Evolutionary conservation across 2,888 invertebrate genomes (phyloP).

Genomic region (Nesidiocoris tenuis): DNA sequence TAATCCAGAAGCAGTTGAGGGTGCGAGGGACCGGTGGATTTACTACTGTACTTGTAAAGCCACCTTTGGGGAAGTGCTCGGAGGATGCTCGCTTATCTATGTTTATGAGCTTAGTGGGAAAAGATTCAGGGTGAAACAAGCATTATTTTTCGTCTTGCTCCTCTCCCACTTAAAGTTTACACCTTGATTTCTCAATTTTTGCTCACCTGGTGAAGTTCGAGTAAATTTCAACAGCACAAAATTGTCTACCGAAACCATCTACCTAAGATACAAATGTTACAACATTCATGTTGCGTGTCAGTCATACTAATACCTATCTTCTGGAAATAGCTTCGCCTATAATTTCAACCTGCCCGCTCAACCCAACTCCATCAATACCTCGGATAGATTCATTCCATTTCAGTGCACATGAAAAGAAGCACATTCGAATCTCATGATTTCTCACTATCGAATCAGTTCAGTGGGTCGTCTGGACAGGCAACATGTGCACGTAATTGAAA

Average conservation of each 20-base stretch:
- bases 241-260: too few relatives aligned
- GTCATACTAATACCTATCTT: too few relatives aligned
- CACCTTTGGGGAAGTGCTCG: not conserved
- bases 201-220: too few relatives aligned
- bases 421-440: not conserved
- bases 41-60: constrained; percentile 33
- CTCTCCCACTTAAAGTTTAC: not conserved
- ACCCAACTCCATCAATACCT: too few relatives aligned
- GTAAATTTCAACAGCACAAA: too few relatives aligned
- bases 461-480: not conserved
- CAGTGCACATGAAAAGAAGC: too few relatives aligned
- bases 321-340: too few relatives aligned
- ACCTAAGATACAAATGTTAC: too few relatives aligned
- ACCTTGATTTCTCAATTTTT: too few relatives aligned
- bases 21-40: constrained; percentile 22
- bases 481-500: not conserved
- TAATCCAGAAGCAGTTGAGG: constrained; percentile 31
- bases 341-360: too few relatives aligned
- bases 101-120: not conserved
- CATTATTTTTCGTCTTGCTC: not conserved
- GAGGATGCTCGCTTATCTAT: not conserved
- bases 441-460: not conserved
- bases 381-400: too few relatives aligned
- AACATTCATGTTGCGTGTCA: too few relatives aligned
- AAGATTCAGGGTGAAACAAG: not conserved